Evolutionary conservation across 1,140 invertebrate species (phyloP), one percentile per base, ranked within the genome.

Genomic region (Limonius californicus): DNA sequence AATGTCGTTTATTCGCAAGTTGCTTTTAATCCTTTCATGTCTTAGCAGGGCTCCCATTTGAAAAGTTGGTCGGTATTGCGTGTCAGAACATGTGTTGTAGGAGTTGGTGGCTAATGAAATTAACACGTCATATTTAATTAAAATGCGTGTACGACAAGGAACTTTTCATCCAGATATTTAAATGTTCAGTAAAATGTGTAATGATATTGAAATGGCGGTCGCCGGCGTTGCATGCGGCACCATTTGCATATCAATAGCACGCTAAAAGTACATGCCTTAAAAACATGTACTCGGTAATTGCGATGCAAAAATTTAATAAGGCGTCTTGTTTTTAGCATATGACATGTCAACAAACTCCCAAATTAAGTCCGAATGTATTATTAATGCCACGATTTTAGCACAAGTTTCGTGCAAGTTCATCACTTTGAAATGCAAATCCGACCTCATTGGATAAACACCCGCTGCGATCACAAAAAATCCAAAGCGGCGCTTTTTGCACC

Each of bases 111-210:
- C 19, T 18, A 50, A 50, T 50, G 45, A 19, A 50, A 50, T 50
- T 50, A 50, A 50, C 45, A 50, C 45, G 20, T 50, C 20, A 50
- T 21, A 50, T 50, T 50, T 50, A 50, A 50, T 50, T 50, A 50
- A 50, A 50, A 50, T 50, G 45, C 45, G 16, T 21, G 45, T 50
- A 21, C 20, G 14, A 45, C 42, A 50, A 50, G 7, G 8, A 50
- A 50, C 45, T 50, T 50, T 50, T 50, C 45, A 50, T 50, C 45
- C 45, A 50, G 45, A 6, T 50, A 50, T 50, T 50, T 50, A 50
- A 50, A 50, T 39, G 35, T 39, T 39, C 35, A n/a, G 35, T 39
- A 39, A 39, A 39, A 39, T 39, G 35, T 27, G 23, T 39, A 39
- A 39, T 14, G 35, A 39, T 50, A 50, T 50, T 12, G 45, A 50